phyloP scores from a whole-genome alignment of 2,888 invertebrate genomes.

The Syritta pipiens region DNA sequence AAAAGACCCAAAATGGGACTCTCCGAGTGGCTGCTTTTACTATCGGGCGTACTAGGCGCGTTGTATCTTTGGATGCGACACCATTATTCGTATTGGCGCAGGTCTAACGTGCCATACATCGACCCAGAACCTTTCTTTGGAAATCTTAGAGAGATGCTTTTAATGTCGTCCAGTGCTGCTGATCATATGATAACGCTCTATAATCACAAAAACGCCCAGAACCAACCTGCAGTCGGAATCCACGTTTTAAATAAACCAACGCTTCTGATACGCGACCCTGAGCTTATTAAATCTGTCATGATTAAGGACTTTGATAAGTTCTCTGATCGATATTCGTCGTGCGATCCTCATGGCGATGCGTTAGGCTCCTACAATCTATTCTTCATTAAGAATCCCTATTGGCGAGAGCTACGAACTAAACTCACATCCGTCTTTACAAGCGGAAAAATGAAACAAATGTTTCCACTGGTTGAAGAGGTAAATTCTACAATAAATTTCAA shows the following conservation, averaged over 20 bases:
- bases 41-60: no score
- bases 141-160: conserved; percentile 76
- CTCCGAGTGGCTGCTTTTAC: no score
- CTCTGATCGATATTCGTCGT: conserved; percentile 73
- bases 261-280: conserved; percentile 78
- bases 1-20: no score
- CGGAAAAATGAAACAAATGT: conserved; percentile 78
- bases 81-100: no score
- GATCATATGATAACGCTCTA: conserved; percentile 77
- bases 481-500: neutral
- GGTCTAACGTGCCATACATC: conserved; percentile 77
- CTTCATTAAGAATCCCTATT: conserved; percentile 78
- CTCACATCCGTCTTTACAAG: conserved; percentile 80
- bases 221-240: conserved; percentile 76
- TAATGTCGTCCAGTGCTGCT: conserved; percentile 73
- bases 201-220: conserved; percentile 71
- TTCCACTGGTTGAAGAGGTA: conserved; percentile 75
- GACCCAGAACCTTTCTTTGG: conserved; percentile 78
- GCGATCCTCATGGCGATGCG: conserved; percentile 76
- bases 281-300: conserved; percentile 79
- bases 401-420: conserved; percentile 79
- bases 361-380: conserved; percentile 79
- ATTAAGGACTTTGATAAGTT: conserved; percentile 80
- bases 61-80: no score
- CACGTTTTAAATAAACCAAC: conserved; percentile 79